phyloP scores from a whole-genome alignment of 2,113 vertebrate genomes.

The Tragelaphus buxtoni region DNA sequence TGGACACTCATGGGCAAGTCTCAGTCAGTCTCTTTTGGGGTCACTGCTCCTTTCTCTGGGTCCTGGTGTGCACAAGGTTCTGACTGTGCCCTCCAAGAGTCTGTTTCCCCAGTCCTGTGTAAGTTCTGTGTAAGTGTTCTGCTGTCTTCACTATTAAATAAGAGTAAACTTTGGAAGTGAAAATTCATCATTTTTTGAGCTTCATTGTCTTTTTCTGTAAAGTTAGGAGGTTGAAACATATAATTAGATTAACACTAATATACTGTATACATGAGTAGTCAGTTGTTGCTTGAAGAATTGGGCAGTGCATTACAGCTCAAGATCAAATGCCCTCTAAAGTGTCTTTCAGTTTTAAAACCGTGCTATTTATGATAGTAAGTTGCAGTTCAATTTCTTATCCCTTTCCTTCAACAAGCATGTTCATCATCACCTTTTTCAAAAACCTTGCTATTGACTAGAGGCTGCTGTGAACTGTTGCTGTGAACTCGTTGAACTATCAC shows the following conservation, averaged over 20 bases:
- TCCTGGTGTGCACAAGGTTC: background rate
- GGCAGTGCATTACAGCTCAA: background rate
- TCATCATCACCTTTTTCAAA: slow-evolving; percentile 24
- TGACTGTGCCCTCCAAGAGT: background rate
- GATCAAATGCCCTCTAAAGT: background rate
- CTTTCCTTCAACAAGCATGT: slow-evolving; percentile 19
- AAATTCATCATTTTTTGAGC: background rate
- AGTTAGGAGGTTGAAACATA: slow-evolving; percentile 3
- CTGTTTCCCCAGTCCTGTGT: background rate
- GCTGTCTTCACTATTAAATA: background rate
- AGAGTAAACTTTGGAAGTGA: background rate
- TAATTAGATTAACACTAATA: background rate
- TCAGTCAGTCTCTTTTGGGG: background rate
- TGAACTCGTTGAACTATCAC: slow-evolving; percentile 1
- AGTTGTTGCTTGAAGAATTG: background rate
- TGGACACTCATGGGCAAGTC: background rate
- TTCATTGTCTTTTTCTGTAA: slow-evolving; percentile 22
- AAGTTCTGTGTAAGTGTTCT: background rate
- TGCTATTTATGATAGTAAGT: background rate
- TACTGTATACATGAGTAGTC: background rate
- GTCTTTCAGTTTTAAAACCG: slow-evolving; percentile 25
- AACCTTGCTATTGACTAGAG: background rate
- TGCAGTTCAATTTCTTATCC: slow-evolving; percentile 13
- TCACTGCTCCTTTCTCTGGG: background rate
- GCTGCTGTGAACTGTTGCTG: slow-evolving; percentile 14